Evolutionary conservation across 2,113 vertebrate genomes (phyloP).

Genomic region (Bujurquina vittata): DNA sequence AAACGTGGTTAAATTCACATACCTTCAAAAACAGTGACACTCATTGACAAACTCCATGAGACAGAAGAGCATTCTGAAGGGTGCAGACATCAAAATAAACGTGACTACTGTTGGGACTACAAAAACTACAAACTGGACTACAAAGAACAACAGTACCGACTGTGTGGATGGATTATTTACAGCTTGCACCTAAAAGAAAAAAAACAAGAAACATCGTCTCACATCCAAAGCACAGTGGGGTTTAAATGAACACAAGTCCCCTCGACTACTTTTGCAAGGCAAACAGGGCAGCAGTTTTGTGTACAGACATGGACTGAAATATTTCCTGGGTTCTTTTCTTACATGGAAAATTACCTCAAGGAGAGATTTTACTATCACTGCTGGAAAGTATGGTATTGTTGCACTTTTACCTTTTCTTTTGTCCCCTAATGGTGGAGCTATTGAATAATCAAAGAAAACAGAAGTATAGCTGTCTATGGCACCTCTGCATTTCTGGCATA

Average conservation of each 20-base stretch:
- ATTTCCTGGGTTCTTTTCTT: background rate
- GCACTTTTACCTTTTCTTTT: background rate
- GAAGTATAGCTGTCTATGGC: constrained; percentile 46
- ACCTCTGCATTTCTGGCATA: constrained; percentile 43
- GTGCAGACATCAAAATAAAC: background rate
- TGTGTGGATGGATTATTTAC: constrained; percentile 51
- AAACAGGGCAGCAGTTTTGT: constrained; percentile 10
- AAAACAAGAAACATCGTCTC: background rate
- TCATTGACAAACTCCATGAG: constrained; percentile 37
- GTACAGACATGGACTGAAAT: constrained; percentile 8
- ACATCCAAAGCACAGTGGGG: background rate
- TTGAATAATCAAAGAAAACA: constrained; percentile 2
- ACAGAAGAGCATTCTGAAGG: constrained; percentile 33
- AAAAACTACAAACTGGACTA: background rate
- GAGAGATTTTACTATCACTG: background rate
- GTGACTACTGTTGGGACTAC: background rate
- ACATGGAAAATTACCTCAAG: background rate
- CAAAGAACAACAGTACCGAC: constrained; percentile 18
- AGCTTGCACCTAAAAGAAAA: constrained; percentile 8
- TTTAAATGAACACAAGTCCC: constrained; percentile 12
- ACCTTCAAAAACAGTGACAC: constrained; percentile 54
- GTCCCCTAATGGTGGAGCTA: background rate
- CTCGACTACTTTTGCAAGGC: constrained; percentile 42
- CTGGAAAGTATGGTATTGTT: background rate
- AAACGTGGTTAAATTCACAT: constrained; percentile 57